A percentile compares a stretch with the other conserved stretches of the same genome.
phyloP scores from a whole-genome alignment of 2,113 vertebrate species.

The Apodemus sylvaticus region DNA sequence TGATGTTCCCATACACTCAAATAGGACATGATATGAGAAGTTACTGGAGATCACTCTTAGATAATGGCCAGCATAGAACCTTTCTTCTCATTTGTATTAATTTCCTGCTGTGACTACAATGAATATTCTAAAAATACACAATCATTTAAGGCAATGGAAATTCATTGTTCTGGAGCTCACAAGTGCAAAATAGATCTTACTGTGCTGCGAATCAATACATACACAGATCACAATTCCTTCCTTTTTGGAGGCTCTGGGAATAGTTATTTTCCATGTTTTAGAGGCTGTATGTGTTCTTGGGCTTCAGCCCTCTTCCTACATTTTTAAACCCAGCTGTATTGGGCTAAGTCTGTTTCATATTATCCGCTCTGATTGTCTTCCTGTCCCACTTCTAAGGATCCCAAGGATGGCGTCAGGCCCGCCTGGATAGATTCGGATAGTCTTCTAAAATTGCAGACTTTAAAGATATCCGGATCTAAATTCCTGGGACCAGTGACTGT shows the following conservation, averaged over 20 bases:
- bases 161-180: not conserved
- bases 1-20: not conserved
- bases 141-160: not conserved
- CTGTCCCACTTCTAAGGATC: not conserved
- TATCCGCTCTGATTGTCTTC: not conserved
- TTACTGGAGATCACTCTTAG: not conserved
- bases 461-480: not conserved
- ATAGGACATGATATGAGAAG: not conserved
- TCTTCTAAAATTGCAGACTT: not conserved
- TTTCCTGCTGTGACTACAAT: not conserved
- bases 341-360: not conserved
- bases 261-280: not conserved
- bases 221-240: not conserved
- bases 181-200: not conserved
- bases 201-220: not conserved
- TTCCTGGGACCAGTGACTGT: not conserved
- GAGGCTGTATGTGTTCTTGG: not conserved
- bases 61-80: not conserved
- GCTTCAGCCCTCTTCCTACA: not conserved
- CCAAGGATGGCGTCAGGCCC: not conserved
- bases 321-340: not conserved
- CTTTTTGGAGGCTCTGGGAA: not conserved
- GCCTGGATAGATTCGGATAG: not conserved
- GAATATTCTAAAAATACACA: not conserved
- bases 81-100: not conserved